Evolutionary conservation across 2,888 invertebrate species (phyloP).

Genomic region (Athalia cordata): DNA sequence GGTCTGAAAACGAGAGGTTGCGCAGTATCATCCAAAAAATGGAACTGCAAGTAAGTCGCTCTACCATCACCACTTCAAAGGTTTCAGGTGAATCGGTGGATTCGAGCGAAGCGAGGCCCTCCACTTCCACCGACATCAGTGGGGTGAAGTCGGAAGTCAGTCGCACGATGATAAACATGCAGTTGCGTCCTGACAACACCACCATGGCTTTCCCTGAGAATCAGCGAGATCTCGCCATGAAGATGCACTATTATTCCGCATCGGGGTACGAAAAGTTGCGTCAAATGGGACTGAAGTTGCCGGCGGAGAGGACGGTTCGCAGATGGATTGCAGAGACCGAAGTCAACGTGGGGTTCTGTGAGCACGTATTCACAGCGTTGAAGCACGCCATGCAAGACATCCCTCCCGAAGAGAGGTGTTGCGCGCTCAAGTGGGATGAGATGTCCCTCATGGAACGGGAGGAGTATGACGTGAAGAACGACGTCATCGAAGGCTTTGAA

Average conservation of each 20-base stretch:
- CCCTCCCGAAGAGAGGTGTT: slow-evolving; percentile 48
- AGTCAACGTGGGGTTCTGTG: no score
- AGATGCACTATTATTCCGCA: no score
- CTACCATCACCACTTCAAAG: no score
- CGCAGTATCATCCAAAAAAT: no score
- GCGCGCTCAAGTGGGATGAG: slow-evolving; percentile 58
- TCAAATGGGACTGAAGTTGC: neutral
- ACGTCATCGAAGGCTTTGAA: slow-evolving; percentile 49
- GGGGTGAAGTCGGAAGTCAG: neutral
- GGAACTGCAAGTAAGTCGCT: no score
- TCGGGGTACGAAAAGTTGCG: neutral
- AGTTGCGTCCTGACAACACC: neutral
- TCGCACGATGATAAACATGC: neutral
- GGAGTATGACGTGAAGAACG: slow-evolving; percentile 52
- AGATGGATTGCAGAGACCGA: slow-evolving; percentile 41
- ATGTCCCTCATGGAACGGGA: slow-evolving; percentile 54
- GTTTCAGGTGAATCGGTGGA: no score
- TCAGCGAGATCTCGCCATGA: no score
- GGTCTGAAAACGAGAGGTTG: no score
- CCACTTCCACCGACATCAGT: neutral
- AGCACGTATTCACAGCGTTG: neutral
- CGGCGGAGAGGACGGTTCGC: neutral
- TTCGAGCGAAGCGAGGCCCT: neutral
- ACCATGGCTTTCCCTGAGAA: neutral
- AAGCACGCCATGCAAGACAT: neutral